A percentile compares a stretch with the other conserved stretches of the same genome.
Evolutionary conservation across 2,797 vertebrate species (phyloP).

Genomic region (Phoebastria nigripes): DNA sequence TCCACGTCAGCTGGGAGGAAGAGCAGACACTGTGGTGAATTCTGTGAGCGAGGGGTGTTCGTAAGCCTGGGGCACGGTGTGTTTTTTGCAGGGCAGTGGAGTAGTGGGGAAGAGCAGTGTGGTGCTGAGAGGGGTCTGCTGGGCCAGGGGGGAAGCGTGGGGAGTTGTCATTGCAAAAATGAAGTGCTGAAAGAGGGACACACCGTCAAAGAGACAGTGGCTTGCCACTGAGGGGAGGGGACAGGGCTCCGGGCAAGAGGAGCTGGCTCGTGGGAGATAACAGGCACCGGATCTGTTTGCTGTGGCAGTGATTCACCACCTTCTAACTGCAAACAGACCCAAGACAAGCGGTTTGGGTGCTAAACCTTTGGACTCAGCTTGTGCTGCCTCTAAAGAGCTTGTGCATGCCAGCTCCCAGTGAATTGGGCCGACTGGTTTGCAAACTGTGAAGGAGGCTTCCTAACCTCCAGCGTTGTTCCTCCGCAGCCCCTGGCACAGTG

Average conservation of each 20-base stretch:
- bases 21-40: not conserved
- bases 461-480: not conserved
- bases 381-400: not conserved
- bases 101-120: not conserved
- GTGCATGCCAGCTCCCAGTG: rapidly evolving
- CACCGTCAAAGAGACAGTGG: rapidly evolving
- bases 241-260: no score
- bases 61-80: not conserved
- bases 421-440: not conserved
- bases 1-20: not conserved
- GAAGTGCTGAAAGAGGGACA: not conserved
- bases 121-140: not conserved
- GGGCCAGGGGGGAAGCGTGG: not conserved
- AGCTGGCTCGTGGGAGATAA: not conserved
- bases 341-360: not conserved
- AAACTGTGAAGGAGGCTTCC: not conserved
- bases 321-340: not conserved
- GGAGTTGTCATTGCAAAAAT: not conserved
- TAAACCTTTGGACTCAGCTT: not conserved
- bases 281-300: not conserved
- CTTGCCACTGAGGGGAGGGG: not conserved
- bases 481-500: not conserved
- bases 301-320: not conserved
- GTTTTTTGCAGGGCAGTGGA: not conserved
- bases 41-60: not conserved